Conservation (phyloP, 2,888 invertebrate genomes). For the Pristionchus maxplancki region DNA sequence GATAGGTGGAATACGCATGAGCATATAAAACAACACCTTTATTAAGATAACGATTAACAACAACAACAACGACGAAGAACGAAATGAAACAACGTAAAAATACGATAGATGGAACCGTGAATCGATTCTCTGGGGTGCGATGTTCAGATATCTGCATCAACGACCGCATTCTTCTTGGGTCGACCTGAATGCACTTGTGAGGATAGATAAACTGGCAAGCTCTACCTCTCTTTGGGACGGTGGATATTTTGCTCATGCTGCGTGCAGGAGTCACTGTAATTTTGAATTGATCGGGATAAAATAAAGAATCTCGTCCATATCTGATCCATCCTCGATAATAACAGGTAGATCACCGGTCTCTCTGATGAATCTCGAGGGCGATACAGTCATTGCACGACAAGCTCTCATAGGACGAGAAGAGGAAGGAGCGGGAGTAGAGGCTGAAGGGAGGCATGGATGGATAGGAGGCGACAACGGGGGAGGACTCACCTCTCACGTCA, state of each 20-base stretch:
- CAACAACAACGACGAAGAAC: not conserved
- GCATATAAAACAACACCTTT: not conserved
- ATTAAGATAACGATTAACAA: not conserved
- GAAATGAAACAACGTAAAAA: not conserved
- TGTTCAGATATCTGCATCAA: not conserved
- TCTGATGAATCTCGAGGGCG: not conserved
- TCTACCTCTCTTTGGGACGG: not conserved
- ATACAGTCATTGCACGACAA: conserved; percentile 7
- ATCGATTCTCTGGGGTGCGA: not conserved
- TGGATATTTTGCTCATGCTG: not conserved
- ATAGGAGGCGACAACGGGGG: not conserved
- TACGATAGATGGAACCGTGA: not conserved
- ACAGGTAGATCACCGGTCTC: not conserved
- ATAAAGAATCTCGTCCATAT: not conserved
- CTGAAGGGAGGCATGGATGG: not conserved
- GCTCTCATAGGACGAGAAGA: not conserved
- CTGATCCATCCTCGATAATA: not conserved
- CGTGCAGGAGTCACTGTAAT: not conserved
- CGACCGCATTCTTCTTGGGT: not conserved
- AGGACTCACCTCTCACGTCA: not conserved
- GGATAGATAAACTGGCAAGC: not conserved
- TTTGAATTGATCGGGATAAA: too few species aligned
- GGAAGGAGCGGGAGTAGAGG: not conserved
- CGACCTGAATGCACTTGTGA: not conserved
- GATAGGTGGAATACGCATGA: not conserved